Percentiles rank a stretch among this genome's conserved stretches.
Evolutionary conservation across 2,113 vertebrate genomes (phyloP).

Genomic region (Mirounga angustirostris): DNA sequence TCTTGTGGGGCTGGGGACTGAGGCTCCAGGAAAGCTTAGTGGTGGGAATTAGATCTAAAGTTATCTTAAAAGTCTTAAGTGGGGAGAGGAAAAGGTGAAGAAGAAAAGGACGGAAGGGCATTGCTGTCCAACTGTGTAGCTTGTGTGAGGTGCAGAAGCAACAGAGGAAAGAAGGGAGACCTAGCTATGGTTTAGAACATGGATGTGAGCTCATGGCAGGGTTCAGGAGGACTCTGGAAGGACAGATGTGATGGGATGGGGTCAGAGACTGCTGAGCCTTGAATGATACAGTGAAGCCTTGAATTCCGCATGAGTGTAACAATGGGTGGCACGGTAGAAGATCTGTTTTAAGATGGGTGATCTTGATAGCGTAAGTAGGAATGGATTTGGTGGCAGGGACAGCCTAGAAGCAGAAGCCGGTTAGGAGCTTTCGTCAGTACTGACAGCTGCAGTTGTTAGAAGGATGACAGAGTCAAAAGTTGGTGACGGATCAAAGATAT

Average conservation of each 20-base stretch:
- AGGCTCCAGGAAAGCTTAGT: not conserved
- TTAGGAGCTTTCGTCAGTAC: not conserved
- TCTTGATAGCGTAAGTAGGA: not conserved
- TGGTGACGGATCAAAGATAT: not conserved
- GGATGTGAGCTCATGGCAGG: not conserved
- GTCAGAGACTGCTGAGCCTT: not conserved
- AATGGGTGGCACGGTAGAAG: too few species aligned
- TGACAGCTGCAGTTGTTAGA: not conserved
- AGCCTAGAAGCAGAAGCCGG: not conserved
- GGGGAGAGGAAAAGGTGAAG: not conserved
- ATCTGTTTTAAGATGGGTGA: not conserved
- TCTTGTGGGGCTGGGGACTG: not conserved
- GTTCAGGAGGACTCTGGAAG: not conserved
- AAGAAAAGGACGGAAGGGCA: not conserved
- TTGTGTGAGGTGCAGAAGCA: not conserved
- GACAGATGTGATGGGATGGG: not conserved
- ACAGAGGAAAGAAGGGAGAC: not conserved
- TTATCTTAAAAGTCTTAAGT: not conserved
- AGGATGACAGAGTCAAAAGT: not conserved
- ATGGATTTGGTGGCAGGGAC: not conserved
- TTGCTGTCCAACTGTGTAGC: not conserved
- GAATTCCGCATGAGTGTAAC: too few species aligned
- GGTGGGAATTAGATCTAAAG: constrained; percentile 11
- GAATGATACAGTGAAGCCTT: not conserved
- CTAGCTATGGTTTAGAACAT: not conserved